Evolutionary conservation across 37 sponge, comb jelly and placozoan species (phyloP), one percentile per base, ranked within the genome.

Genomic region (Amphimedon queenslandica): DNA sequence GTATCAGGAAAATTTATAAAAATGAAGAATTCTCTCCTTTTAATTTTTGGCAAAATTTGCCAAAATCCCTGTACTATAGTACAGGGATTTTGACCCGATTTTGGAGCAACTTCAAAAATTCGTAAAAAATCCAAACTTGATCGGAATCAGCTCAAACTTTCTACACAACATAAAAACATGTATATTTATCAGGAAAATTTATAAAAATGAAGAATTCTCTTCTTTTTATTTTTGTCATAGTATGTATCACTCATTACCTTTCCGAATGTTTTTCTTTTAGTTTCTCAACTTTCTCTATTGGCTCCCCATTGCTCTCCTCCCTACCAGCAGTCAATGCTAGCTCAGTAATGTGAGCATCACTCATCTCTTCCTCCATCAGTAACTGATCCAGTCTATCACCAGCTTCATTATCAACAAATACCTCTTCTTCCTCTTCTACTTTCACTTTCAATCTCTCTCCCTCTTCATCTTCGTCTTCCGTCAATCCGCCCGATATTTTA

Each of bases 341-440:
- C 28, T 13, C 55, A 1, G 40, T 56, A 25, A 85, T 65, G 35
- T 76, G 64, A 4, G 81, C 65, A 42, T 80, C 80, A 69, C 78
- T 85, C 36, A 90, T 61, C 42, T 90, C 91, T 25, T 90, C 91
- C 41, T 90, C 86, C 73, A 90, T 73, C 47, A 74, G 37, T 0
- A 90, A 73, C 65, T 84, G 86, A 21, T 78, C 79, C 64, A 90
- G 57, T 3, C 55, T 38, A 0, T 81, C 91, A 3, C 72, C 86
- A 1, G 91, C 86, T 35, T 90, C 91, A 39, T 64, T 72, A 20
- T 73, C 66, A 23, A 47, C 56, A 51, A 73, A 28, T 4, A n/a
- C n/a, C n/a, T n/a, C n/a, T n/a, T n/a, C n/a, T 18, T 56, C 23
- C 1, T 30, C 40, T 75, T 66, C 67, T 77, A 18, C 57, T 18